Conservation (phyloP, 2,888 invertebrate species). For the Caenorhabditis sp. region DNA sequence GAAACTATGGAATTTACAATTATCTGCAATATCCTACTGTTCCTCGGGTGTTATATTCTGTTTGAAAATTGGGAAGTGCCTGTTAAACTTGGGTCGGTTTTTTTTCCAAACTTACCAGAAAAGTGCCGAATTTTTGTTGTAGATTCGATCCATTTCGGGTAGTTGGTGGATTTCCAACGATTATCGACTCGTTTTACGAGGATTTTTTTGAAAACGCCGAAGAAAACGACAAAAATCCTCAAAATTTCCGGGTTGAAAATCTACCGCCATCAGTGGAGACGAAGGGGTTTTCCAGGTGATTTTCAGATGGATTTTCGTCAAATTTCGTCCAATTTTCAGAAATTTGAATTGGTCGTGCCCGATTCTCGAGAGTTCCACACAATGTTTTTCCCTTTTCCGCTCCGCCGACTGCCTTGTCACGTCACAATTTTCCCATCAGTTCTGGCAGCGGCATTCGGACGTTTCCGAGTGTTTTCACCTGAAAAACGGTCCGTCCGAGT, state of each 20-base stretch:
- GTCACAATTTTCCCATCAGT: conserved; percentile 38
- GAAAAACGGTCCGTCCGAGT: conserved; percentile 1
- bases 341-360: conserved; percentile 27
- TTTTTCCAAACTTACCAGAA: neutral
- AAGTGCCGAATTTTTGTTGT: neutral
- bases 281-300: too few relatives aligned
- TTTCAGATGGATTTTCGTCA: neutral
- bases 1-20: conserved; percentile 31
- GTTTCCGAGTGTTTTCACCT: conserved; percentile 10
- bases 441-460: conserved; percentile 29
- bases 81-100: conserved; percentile 2
- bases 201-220: conserved; percentile 6
- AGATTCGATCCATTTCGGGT: conserved; percentile 45
- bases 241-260: conserved; percentile 2
- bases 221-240: conserved; percentile 16
- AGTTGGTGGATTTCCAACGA: conserved; percentile 46
- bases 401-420: conserved; percentile 31
- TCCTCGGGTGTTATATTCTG: conserved; percentile 21
- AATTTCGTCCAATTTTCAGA: conserved; percentile 37
- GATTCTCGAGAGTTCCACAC: too few relatives aligned
- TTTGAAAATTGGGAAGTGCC: conserved; percentile 50
- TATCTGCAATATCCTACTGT: conserved; percentile 25
- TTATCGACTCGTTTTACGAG: conserved; percentile 38
- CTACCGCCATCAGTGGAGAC: neutral
- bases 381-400: conserved; percentile 28